phyloP scores from a whole-genome alignment of 2,113 vertebrate species.

The Atractosteus spatula region DNA sequence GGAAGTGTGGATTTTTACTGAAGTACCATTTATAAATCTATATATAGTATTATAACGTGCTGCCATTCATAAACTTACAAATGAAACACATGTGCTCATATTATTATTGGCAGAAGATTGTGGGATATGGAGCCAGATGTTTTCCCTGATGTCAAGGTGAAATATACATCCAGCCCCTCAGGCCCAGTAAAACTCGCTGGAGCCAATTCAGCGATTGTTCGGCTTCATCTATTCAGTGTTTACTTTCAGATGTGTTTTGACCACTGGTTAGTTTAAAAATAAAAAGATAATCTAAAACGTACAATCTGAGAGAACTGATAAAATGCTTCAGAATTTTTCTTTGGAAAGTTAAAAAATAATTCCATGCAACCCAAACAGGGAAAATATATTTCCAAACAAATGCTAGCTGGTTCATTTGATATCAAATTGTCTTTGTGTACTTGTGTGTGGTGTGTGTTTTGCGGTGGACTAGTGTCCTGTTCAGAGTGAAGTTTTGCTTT shows the following conservation, averaged over 20 bases:
- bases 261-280: neutral
- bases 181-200: neutral
- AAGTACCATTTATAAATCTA: neutral
- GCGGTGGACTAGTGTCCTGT: no score
- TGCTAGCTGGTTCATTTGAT: no score
- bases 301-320: neutral
- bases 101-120: conserved; percentile 6
- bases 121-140: neutral
- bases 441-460: no score
- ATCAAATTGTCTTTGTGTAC: no score
- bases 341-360: no score
- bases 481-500: no score
- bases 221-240: neutral
- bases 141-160: neutral
- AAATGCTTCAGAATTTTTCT: no score
- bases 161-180: neutral
- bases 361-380: no score
- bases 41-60: neutral
- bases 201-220: neutral
- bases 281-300: neutral
- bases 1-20: neutral
- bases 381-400: no score
- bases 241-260: neutral
- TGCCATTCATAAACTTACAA: neutral
- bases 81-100: conserved; percentile 8